A percentile compares a stretch with the other conserved stretches of the same genome.
Conservation (phyloP, 2,113 vertebrate genomes). For the Lagopus leucura region DNA sequence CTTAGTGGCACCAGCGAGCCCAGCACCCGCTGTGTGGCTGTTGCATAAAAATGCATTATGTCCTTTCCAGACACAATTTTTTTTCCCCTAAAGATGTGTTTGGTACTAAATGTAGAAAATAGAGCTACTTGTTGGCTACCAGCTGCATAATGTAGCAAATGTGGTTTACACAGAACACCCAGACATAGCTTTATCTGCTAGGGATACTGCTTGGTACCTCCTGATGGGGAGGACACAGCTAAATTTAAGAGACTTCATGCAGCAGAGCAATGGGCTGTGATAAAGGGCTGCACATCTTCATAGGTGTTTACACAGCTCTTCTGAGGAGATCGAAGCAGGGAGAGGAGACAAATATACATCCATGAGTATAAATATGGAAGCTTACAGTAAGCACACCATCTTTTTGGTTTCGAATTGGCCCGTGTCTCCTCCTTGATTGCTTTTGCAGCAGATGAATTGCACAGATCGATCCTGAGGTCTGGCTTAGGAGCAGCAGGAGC, state of each 20-base stretch:
- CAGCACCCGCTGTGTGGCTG: neutral
- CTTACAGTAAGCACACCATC: neutral
- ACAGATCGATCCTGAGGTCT: neutral
- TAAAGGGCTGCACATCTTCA: accelerated
- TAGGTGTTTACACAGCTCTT: neutral
- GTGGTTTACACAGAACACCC: neutral
- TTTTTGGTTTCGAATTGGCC: neutral
- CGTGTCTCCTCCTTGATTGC: neutral
- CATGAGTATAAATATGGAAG: neutral
- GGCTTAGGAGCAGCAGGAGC: neutral
- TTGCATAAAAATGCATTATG: neutral
- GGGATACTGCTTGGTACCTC: neutral
- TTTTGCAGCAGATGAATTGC: neutral
- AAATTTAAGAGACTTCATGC: neutral
- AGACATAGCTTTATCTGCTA: neutral
- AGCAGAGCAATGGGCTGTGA: neutral
- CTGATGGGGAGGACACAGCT: neutral
- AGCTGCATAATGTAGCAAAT: neutral
- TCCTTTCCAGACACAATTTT: neutral
- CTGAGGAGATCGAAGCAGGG: neutral
- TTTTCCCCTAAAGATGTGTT: neutral
- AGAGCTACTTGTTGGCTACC: neutral
- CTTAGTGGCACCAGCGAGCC: slow-evolving; percentile 27
- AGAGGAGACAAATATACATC: neutral
- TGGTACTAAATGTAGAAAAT: neutral